phyloP scores from a whole-genome alignment of 2,888 invertebrate species.

The Halictus quadricinctus region DNA sequence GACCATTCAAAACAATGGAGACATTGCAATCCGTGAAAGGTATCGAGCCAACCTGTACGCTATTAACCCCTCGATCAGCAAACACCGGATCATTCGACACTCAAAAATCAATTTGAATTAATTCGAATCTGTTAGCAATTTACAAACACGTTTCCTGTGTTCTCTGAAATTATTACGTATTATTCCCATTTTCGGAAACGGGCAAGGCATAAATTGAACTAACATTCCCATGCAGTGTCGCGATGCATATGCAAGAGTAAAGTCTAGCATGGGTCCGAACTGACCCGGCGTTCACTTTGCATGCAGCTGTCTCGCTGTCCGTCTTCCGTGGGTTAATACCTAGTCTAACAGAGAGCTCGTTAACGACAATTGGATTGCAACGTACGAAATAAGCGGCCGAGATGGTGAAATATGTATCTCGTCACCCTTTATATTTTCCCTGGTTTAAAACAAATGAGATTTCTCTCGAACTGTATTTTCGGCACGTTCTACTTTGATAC shows the following conservation, averaged over 20 bases:
- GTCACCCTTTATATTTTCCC: not conserved
- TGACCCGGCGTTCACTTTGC: constrained; percentile 4
- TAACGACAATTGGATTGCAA: not conserved
- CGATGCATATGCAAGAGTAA: not conserved
- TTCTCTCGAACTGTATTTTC: not conserved
- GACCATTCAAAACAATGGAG: not conserved
- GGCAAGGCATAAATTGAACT: not conserved
- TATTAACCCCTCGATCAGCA: not conserved
- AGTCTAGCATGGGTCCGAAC: not conserved
- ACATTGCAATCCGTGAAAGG: not conserved
- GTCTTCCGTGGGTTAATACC: constrained; percentile 13
- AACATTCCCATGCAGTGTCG: not conserved
- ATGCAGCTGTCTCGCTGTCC: not conserved
- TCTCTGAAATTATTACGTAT: not conserved
- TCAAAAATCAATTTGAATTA: not conserved
- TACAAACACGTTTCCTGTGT: not conserved
- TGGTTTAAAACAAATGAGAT: not conserved
- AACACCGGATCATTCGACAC: not conserved
- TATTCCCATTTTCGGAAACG: not conserved
- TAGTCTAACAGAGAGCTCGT: constrained; percentile 30
- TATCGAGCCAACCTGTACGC: not conserved
- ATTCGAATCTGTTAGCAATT: not conserved
- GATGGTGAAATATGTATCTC: not conserved
- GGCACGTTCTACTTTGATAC: no score
- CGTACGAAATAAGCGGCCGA: not conserved